These are phyloP conservation scores for Macropus fuliginosus DNA, from an alignment of 2,797 vertebrate genomes.

Conservation along the genomic window DNA sequence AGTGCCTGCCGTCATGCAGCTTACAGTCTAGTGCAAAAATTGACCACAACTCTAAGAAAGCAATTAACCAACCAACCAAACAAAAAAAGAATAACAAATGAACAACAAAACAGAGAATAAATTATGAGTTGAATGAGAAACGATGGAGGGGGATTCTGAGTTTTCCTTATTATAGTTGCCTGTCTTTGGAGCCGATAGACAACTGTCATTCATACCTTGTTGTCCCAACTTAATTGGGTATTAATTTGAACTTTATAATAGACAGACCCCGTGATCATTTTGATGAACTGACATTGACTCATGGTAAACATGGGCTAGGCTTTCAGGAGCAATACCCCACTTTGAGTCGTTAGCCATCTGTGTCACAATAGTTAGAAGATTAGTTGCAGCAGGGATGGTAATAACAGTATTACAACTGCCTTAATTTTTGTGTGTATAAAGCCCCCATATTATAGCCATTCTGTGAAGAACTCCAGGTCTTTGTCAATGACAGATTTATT, in stretches of 20 bases:
- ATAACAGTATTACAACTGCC: constrained; percentile 64
- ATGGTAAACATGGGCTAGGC: constrained; percentile 18
- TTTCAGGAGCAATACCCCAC: constrained; percentile 29
- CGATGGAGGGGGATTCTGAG: not conserved
- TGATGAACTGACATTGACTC: constrained; percentile 37
- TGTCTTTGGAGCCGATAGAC: not conserved
- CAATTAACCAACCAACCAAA: not conserved
- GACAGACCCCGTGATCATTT: not conserved
- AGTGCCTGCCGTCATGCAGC: not conserved
- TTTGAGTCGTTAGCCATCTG: constrained; percentile 48
- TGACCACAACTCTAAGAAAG: not conserved
- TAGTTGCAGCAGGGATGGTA: constrained; percentile 47
- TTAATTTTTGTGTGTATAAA: constrained; percentile 69
- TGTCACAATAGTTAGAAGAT: constrained; percentile 58
- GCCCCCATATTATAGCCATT: constrained; percentile 56
- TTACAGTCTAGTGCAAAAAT: not conserved
- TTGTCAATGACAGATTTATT: constrained; percentile 82
- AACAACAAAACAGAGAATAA: not conserved
- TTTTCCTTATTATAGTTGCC: not conserved
- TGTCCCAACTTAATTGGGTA: not conserved
- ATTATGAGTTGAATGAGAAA: not conserved
- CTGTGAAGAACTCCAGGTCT: constrained; percentile 71
- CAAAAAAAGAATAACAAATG: not conserved
- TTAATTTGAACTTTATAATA: not conserved
- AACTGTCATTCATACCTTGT: not conserved